A percentile compares a stretch with the other conserved stretches of the same genome.
Evolutionary conservation across 2,888 invertebrate species (phyloP).

Genomic region (Hyposoter dolosus): DNA sequence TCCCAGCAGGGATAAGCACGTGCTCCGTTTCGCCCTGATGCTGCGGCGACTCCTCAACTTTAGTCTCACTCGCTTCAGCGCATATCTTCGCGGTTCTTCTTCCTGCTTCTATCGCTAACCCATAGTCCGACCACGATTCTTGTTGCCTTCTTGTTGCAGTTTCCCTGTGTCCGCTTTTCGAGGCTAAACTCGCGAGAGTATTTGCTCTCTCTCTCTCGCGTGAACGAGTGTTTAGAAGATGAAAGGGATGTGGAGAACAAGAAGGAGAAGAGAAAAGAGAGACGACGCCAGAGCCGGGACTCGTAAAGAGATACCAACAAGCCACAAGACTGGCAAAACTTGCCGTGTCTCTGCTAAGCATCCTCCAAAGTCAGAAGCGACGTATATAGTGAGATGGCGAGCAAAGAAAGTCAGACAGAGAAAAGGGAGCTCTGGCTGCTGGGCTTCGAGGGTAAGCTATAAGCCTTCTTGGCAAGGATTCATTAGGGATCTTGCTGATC

Average conservation of each 20-base stretch:
- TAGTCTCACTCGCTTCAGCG: slow-evolving; percentile 33
- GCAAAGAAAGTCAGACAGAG: slow-evolving; percentile 45
- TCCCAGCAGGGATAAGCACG: slow-evolving; percentile 54
- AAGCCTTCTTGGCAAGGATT: slow-evolving; percentile 75
- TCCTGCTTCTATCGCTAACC: slow-evolving; percentile 36
- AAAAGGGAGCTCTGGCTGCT: slow-evolving; percentile 63
- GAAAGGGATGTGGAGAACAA: slow-evolving; percentile 34
- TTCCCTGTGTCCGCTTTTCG: slow-evolving; percentile 60
- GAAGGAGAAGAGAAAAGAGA: slow-evolving; percentile 26
- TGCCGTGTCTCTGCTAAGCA: slow-evolving; percentile 62
- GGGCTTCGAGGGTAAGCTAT: slow-evolving; percentile 72
- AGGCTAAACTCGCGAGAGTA: slow-evolving; percentile 46
- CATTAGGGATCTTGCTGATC: slow-evolving; percentile 82
- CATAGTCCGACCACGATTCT: slow-evolving; percentile 54
- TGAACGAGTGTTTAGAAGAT: slow-evolving; percentile 43
- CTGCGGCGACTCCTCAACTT: slow-evolving; percentile 67
- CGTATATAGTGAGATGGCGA: slow-evolving; percentile 37
- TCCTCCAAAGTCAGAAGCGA: slow-evolving; percentile 59
- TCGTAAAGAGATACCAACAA: slow-evolving; percentile 64
- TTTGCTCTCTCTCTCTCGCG: slow-evolving; percentile 25
- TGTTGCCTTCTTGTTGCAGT: slow-evolving; percentile 66
- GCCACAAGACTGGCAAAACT: slow-evolving; percentile 66
- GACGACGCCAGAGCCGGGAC: slow-evolving; percentile 17
- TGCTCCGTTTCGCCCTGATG: slow-evolving; percentile 55
- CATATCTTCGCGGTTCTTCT: slow-evolving; percentile 41